Percentiles rank a stretch among this genome's conserved stretches.
Evolutionary conservation across 2,113 vertebrate genomes (phyloP).

Genomic region (Poecile atricapillus): DNA sequence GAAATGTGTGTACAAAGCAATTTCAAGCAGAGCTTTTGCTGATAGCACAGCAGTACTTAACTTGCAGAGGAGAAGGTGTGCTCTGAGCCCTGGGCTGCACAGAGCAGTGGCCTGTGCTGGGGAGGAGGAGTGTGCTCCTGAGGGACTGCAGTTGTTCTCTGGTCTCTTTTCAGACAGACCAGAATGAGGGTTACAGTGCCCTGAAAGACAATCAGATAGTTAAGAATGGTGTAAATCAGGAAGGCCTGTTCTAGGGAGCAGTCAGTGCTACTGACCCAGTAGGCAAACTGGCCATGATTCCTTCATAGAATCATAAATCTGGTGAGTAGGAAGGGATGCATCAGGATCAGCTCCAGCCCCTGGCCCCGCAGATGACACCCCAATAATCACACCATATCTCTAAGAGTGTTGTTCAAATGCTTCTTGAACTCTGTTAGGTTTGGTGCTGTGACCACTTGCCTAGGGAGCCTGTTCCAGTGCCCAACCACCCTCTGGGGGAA

Average conservation of each 20-base stretch:
- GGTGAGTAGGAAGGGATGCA: background rate
- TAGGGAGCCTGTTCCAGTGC: background rate
- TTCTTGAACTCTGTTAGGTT: background rate
- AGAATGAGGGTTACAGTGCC: background rate
- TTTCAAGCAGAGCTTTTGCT: background rate
- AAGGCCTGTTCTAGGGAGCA: background rate
- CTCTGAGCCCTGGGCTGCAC: background rate
- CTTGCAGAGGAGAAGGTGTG: background rate
- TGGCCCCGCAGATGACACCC: background rate
- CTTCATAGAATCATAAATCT: background rate
- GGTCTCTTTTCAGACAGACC: background rate
- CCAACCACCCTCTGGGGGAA: background rate
- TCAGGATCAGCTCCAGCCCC: fast-evolving
- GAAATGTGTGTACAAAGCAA: background rate
- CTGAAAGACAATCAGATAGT: background rate
- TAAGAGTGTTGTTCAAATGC: background rate
- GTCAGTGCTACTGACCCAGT: background rate
- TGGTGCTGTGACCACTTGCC: background rate
- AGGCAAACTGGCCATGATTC: background rate
- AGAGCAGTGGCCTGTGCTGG: background rate
- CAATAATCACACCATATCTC: background rate
- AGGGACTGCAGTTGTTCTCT: background rate
- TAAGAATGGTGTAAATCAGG: background rate
- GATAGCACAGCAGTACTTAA: background rate
- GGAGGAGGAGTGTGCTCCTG: background rate